Base-by-base conservation (phyloP, 2,888 invertebrate species). In the Masnerella sp. region DNA sequence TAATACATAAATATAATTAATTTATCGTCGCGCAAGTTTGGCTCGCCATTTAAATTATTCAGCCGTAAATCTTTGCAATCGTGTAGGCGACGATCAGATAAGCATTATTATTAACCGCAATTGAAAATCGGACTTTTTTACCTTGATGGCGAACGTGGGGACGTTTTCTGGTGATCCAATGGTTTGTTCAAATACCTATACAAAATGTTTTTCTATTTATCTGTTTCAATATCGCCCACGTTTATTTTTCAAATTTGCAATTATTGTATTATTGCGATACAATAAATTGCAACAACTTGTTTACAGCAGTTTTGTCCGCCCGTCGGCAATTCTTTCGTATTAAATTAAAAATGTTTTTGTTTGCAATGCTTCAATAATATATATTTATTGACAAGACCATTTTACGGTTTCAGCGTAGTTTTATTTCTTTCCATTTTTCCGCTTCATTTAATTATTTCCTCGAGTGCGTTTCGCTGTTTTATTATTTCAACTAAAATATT, bases 1-100 rank as follows among this genome's bases (percentile, higher is more conserved):
- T 72, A 54, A 72, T 42, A 43, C 67, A 62, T 58, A 56, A 68
- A 67, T 62, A 49, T 47, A 47, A 72, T 72, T 72, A 65, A 72
- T 72, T 70, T 62, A 62, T 49, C 49, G 40, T 52, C 43, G 34
- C 34, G 25, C 43, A 11, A 20, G 22, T 22, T 47, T 14, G 43
- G 15, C 34, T 11, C 30, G 49, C 12, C 40, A 14, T 49, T 20
- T 70, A 30, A 56, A 58, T 70, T 64, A 64, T 70, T 64, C 15
- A 20, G 4, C 30, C 42, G 62, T 64, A 64, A 70, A 70, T 70
- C 70, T 64, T 62, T 51, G 42, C 11, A 22, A 61, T 47, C 54
- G 47, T 12, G 47, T 49, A 42, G 56, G 49, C 61, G 40, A 18
- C 40, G 40, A 70, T 70, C 56, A 62, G 69, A 69, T 69, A 62